phyloP scores from a whole-genome alignment of 2,113 vertebrate species.

The Burhinus bistriatus region DNA sequence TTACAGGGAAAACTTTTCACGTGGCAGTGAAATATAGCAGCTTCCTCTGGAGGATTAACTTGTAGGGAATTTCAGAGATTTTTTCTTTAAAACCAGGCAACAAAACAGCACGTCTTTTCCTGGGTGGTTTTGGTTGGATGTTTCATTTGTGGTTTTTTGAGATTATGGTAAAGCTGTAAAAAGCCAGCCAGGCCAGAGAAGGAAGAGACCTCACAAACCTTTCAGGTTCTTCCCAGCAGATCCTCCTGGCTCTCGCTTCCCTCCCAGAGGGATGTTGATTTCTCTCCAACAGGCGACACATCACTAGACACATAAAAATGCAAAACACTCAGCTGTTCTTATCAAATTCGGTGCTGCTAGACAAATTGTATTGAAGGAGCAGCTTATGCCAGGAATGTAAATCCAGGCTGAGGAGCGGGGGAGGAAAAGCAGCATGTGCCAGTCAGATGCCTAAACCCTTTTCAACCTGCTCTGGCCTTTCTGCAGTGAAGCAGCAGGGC shows the following conservation, averaged over 20 bases:
- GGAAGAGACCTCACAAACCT: not conserved
- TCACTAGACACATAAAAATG: not conserved
- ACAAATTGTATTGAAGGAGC: not conserved
- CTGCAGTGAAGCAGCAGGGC: not conserved
- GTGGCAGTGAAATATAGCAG: not conserved
- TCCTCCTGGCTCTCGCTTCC: not conserved
- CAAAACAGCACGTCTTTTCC: not conserved
- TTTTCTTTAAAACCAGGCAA: not conserved
- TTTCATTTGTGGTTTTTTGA: not conserved
- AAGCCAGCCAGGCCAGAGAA: not conserved
- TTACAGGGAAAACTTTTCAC: not conserved
- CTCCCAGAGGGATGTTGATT: not conserved
- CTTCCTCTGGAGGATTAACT: not conserved
- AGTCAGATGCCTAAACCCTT: not conserved
- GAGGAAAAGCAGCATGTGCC: not conserved
- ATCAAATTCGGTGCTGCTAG: not conserved
- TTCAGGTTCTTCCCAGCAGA: not conserved
- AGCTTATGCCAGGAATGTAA: slow-evolving; percentile 33
- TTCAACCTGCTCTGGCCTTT: not conserved
- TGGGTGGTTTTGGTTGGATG: not conserved
- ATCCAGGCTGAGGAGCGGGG: not conserved
- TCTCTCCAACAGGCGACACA: not conserved
- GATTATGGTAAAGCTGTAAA: not conserved
- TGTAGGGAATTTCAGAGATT: not conserved
- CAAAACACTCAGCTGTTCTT: slow-evolving; percentile 8